A percentile compares a stretch with the other conserved stretches of the same genome.
These are phyloP conservation scores for Pachymerium ferrugineum DNA, from an alignment of 2,888 invertebrate species.

Conservation along the genomic window DNA sequence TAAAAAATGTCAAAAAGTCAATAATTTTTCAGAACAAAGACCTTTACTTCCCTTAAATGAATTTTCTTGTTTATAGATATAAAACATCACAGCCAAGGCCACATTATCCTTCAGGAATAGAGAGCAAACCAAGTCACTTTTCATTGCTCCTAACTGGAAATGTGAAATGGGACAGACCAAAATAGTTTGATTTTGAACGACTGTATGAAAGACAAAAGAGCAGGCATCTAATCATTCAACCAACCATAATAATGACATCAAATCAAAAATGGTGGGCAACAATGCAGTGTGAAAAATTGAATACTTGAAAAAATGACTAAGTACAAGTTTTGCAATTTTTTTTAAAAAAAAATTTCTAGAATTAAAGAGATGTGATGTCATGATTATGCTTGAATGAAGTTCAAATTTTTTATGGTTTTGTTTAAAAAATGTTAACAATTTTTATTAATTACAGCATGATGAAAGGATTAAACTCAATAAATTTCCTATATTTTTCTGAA, in stretches of 20 bases:
- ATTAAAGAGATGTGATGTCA: too few species aligned
- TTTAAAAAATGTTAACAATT: too few species aligned
- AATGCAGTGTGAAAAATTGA: neutral
- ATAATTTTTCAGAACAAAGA: neutral
- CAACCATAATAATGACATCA: too few species aligned
- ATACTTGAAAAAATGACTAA: too few species aligned
- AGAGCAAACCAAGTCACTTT: conserved; percentile 17
- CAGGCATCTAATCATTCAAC: neutral
- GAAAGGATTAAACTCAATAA: too few species aligned
- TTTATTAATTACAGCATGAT: too few species aligned
- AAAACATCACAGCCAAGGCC: conserved; percentile 24
- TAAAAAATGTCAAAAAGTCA: neutral
- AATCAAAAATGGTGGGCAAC: neutral
- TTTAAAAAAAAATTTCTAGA: too few species aligned
- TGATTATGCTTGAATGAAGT: too few species aligned
- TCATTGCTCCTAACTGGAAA: neutral
- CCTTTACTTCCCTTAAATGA: conserved; percentile 1
- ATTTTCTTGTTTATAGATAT: neutral
- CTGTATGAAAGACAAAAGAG: conserved; percentile 9
- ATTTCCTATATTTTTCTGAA: neutral
- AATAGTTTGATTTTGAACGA: conserved; percentile 23
- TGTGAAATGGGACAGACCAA: conserved; percentile 25
- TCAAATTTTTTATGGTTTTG: too few species aligned
- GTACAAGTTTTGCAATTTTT: too few species aligned
- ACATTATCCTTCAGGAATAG: conserved; percentile 22